Percentiles rank a stretch among this genome's conserved stretches.
Evolutionary conservation across 2,797 vertebrate genomes (phyloP).

Genomic region (Chanos chanos): DNA sequence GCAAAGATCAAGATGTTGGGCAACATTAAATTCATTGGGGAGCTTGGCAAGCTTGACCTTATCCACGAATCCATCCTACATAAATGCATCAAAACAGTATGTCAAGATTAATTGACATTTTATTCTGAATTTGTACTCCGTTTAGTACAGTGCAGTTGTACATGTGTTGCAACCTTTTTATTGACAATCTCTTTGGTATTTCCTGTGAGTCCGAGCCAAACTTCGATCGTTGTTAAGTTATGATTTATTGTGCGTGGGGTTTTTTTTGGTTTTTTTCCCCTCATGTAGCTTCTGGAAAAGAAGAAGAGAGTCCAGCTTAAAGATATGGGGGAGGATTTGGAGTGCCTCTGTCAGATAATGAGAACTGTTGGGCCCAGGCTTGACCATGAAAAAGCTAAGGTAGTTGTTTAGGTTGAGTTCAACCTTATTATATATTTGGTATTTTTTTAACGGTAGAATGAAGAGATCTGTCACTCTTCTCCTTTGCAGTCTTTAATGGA

Average conservation of each 20-base stretch:
- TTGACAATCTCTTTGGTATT: no score
- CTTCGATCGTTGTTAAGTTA: background rate
- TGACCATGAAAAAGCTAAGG: conserved; percentile 99
- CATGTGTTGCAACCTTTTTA: no score
- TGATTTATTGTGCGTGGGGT: background rate
- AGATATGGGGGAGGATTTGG: conserved; percentile 99
- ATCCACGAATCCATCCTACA: conserved; percentile 99
- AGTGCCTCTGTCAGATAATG: conserved; percentile 99
- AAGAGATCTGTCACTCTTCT: background rate
- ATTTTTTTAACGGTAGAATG: background rate
- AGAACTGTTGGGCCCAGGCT: conserved; percentile 98
- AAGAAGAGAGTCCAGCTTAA: conserved; percentile 99
- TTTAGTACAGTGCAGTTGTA: background rate
- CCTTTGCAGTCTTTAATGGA: conserved; percentile 96
- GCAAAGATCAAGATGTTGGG: conserved; percentile 99
- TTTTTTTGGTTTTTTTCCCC: background rate
- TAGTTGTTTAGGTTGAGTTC: conserved; percentile 51
- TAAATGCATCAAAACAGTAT: conserved; percentile 99
- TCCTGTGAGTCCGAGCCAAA: no score
- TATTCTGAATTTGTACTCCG: background rate
- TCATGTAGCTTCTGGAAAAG: conserved; percentile 97
- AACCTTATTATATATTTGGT: no score
- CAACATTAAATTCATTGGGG: conserved; percentile 99
- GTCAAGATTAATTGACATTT: conserved; percentile 43
- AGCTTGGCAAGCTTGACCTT: conserved; percentile 99